Evolutionary conservation across 1,140 invertebrate genomes (phyloP).

Genomic region (Trichogramma pretiosum): DNA sequence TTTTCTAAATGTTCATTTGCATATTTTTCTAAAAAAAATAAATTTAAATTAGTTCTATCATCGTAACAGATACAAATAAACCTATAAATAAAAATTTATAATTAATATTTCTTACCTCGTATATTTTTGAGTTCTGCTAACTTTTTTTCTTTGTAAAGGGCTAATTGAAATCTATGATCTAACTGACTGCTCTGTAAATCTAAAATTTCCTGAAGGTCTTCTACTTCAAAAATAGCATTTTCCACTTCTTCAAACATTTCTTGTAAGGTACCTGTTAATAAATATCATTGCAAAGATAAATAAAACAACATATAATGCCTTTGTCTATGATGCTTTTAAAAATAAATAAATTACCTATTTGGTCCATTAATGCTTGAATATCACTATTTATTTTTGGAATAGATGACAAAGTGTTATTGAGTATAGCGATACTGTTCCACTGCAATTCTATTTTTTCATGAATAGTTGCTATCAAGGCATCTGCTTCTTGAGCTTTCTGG

Average conservation of each 20-base stretch:
- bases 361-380: slow-evolving; percentile 50
- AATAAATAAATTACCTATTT: slow-evolving; percentile 45
- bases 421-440: slow-evolving; percentile 45
- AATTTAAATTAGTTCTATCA: not conserved
- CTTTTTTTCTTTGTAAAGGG: slow-evolving; percentile 57
- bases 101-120: slow-evolving; percentile 45
- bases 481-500: slow-evolving; percentile 49
- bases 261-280: slow-evolving; percentile 48
- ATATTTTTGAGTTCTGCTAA: slow-evolving; percentile 49
- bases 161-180: slow-evolving; percentile 55
- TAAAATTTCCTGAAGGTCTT: slow-evolving; percentile 57
- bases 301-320: not conserved
- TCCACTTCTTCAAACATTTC: slow-evolving; percentile 57
- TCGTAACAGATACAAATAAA: not conserved
- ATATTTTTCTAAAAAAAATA: slow-evolving; percentile 46
- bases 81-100: not conserved
- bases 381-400: slow-evolving; percentile 53
- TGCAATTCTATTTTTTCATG: slow-evolving; percentile 48
- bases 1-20: slow-evolving; percentile 51
- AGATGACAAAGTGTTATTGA: slow-evolving; percentile 47
- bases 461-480: slow-evolving; percentile 48
- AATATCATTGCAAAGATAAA: slow-evolving; percentile 8
- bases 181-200: slow-evolving; percentile 54
- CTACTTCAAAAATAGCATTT: slow-evolving; percentile 50
- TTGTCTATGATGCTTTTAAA: slow-evolving; percentile 5